Evolutionary conservation across 1,140 invertebrate genomes (phyloP), one percentile per base, ranked within the genome.

Genomic region (Drosophila cardini): DNA sequence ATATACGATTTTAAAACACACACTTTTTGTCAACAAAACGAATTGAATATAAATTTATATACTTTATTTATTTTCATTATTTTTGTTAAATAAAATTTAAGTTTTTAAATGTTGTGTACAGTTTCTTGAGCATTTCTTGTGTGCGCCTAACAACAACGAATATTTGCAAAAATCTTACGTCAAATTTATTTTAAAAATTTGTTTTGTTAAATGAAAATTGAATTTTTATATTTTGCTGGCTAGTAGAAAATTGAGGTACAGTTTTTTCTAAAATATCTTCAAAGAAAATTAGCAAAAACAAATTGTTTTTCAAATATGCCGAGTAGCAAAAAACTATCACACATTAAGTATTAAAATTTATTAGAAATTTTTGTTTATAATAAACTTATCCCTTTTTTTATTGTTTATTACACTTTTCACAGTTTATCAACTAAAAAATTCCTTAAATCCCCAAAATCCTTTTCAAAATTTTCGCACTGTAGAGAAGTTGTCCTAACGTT

Each of bases 381-480:
- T 38, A 15, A 10, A 18, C 34, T 55, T 38, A 6, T 21, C 38
- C 38, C 38, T 55, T 15, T 1, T 18, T 38, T 38, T 40, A 55
- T 38, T n/a, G 34, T 11, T 55, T 21, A 38, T 7, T 38, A n/a
- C 16, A 18, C 21, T 40, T 38, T 4, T 1, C n/a, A 8, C 48
- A 52, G 67, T 56, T 48, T 50, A 48, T 56, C 60, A 48, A 55
- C 8, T 13, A 42, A 34, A 71, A 64, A 71, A 56, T 50, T n/a
- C n/a, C n/a, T n/a, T n/a, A n/a, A n/a, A n/a, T n/a, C n/a, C 68
- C 50, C 69, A 62, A 72, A 65, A 56, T 72, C 43, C 52, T 40
- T 65, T n/a, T n/a, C n/a, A n/a, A 45, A 64, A 34, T 67, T 72
- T 67, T 72, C 62, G 62, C 62, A 43, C 63, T 18, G 64, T 60